Base-by-base conservation (phyloP, 2,113 vertebrate species). In the Glaucomys volans region DNA sequence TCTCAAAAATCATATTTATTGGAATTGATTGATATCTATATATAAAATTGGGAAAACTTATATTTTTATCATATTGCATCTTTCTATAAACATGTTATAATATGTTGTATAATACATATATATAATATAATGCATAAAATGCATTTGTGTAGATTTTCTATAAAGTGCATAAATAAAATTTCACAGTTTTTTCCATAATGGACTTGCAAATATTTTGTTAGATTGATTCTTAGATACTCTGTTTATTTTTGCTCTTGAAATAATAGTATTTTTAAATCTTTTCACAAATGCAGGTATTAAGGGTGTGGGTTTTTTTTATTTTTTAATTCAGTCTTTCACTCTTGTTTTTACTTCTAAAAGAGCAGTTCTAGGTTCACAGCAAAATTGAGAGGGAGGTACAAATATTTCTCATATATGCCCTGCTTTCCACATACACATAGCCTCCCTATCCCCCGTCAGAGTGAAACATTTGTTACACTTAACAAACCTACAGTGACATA, bases 61-160 rank as follows among this genome's bases (percentile, higher is more conserved):
- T 28, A 72, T 89, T 32, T 89, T 91, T 66, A 26, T 87, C 42
- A 83, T 87, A 80, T 40, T 82, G n/a, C 79, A 13, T 67, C 44
- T 88, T 76, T 89, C 24, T 40, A 76, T 40, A 50, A 90, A 82
- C 10, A 66, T 79, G 26, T 87, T 59, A 28, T 50, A 72, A 44
- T n/a, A n/a, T n/a, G n/a, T n/a, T n/a, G n/a, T n/a, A n/a, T n/a
- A n/a, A n/a, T n/a, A n/a, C n/a, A n/a, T n/a, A n/a, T n/a, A n/a
- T n/a, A n/a, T n/a, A n/a, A n/a, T n/a, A n/a, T n/a, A n/a, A n/a
- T n/a, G n/a, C n/a, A n/a, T n/a, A n/a, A n/a, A n/a, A n/a, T 82
- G n/a, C 64, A 72, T 47, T 90, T 77, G 66, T 93, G 77, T 90
- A 67, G 54, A 13, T 79, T 87, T 94, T 95, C 30, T 9, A 24